Conservation (phyloP, 2,888 invertebrate species). For the Tetropium fuscum region DNA sequence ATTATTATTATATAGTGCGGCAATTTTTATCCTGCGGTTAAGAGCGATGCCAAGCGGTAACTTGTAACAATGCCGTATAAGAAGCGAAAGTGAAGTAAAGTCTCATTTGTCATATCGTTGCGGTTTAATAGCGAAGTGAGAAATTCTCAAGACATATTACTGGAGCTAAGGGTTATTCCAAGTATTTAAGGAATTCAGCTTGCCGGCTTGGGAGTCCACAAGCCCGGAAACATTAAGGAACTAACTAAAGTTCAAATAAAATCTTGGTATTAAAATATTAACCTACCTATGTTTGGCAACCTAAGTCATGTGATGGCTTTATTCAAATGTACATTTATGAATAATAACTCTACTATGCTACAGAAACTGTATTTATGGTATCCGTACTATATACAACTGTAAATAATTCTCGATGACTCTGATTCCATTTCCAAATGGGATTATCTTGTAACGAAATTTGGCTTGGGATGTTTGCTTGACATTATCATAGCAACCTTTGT, state of each 20-base stretch:
- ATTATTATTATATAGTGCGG: no score
- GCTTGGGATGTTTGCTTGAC: slow-evolving; percentile 15
- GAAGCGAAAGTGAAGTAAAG: slow-evolving; percentile 6
- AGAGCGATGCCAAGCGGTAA: no score
- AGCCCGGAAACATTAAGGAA: neutral
- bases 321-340: no score
- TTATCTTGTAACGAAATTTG: slow-evolving; percentile 18
- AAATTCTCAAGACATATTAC: slow-evolving; percentile 14
- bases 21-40: no score
- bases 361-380: no score
- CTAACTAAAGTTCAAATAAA: slow-evolving; percentile 3
- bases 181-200: slow-evolving; percentile 8
- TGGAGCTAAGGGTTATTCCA: neutral
- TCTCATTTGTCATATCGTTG: slow-evolving; percentile 15
- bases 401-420: slow-evolving; percentile 16
- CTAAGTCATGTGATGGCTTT: no score
- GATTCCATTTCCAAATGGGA: slow-evolving; percentile 19
- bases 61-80: no score
- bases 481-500: slow-evolving; percentile 18
- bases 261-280: neutral
- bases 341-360: no score
- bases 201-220: neutral
- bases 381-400: no score
- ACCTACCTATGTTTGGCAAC: no score
- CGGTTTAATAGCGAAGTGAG: slow-evolving; percentile 3